Percentiles rank a stretch among this genome's conserved stretches.
Conservation (phyloP, 2,888 invertebrate genomes). For the Polia nebulosa region DNA sequence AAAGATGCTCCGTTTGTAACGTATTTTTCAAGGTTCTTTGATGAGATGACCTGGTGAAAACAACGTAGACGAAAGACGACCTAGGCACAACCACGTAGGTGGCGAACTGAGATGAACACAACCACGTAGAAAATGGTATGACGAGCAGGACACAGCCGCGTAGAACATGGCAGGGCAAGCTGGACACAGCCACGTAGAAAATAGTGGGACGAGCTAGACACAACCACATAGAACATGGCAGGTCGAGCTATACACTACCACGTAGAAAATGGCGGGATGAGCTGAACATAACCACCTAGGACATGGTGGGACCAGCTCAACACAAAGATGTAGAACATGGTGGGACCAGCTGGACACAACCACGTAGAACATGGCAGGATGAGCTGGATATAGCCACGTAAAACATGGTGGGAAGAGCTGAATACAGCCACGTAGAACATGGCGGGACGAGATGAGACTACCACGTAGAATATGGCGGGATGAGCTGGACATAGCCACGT, state of each 20-base stretch:
- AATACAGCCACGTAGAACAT: background rate
- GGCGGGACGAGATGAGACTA: background rate
- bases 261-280: background rate
- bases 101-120: background rate
- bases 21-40: background rate
- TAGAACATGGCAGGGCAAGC: background rate
- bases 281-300: background rate
- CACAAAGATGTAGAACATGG: background rate
- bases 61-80: too few relatives aligned
- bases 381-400: background rate
- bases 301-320: background rate
- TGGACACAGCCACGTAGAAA: background rate
- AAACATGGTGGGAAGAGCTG: background rate
- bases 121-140: background rate
- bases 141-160: background rate
- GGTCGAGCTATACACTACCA: background rate
- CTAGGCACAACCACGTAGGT: background rate
- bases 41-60: background rate
- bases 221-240: background rate
- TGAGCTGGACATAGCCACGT: background rate
- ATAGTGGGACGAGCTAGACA: background rate
- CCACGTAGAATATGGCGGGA: background rate
- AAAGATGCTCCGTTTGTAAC: background rate
- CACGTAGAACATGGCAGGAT: too few relatives aligned
- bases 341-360: too few relatives aligned